A percentile compares a stretch with the other conserved stretches of the same genome.
Evolutionary conservation across 2,797 vertebrate genomes (phyloP).

Genomic region (Dicrostonyx torquatus): DNA sequence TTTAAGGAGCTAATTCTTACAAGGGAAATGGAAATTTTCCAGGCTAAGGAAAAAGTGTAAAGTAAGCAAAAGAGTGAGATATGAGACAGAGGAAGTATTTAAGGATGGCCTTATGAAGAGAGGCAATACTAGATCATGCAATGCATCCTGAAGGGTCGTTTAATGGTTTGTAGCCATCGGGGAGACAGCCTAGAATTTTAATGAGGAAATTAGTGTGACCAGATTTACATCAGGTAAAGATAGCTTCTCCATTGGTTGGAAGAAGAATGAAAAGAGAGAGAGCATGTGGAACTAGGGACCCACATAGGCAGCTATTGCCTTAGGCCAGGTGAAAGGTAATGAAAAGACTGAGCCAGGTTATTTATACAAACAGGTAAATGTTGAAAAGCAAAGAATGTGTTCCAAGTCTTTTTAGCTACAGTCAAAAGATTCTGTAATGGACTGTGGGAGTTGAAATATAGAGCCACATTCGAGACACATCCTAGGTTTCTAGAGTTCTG

Average conservation of each 20-base stretch:
- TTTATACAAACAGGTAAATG: background rate
- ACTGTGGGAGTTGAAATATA: background rate
- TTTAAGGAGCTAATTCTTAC: background rate
- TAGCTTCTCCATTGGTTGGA: background rate
- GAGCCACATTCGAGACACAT: background rate
- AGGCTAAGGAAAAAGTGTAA: background rate
- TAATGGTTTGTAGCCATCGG: background rate
- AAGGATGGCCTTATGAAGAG: background rate
- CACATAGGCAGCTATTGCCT: background rate
- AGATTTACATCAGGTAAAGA: background rate
- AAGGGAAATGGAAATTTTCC: background rate
- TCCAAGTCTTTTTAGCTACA: conserved; percentile 18
- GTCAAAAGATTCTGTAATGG: background rate
- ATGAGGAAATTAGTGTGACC: conserved; percentile 27
- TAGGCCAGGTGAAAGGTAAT: background rate
- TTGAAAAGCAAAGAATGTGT: conserved; percentile 32
- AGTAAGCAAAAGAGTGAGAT: background rate
- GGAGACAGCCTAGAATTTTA: background rate
- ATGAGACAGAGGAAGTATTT: background rate
- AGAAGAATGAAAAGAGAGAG: background rate
- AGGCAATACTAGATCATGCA: background rate
- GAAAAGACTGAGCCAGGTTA: background rate
- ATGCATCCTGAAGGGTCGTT: background rate
- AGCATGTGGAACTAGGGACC: background rate
- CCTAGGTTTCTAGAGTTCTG: background rate